Conservation (phyloP, 2,797 vertebrate genomes). For the Liparis tanakae region DNA sequence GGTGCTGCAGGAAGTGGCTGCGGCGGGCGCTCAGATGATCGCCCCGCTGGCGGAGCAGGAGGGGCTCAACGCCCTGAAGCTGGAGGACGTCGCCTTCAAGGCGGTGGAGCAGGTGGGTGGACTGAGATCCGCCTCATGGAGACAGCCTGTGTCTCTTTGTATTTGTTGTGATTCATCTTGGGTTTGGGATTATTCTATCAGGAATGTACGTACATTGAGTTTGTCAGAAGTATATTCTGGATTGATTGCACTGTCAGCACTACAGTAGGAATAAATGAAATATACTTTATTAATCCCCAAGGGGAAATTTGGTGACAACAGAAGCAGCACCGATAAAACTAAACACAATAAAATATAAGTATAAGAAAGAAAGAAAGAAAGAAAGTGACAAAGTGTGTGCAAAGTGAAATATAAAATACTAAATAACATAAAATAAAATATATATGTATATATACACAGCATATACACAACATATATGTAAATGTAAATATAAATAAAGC, state of each 20-base stretch:
- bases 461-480: no score
- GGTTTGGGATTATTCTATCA: not conserved
- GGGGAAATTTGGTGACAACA: no score
- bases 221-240: not conserved
- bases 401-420: no score
- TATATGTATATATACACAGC: no score
- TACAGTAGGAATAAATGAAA: not conserved
- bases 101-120: conserved; percentile 89
- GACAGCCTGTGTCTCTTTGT: not conserved
- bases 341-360: no score
- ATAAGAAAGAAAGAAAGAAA: no score
- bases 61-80: conserved; percentile 84
- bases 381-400: no score
- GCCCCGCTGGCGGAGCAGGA: conserved; percentile 90
- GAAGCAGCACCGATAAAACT: no score
- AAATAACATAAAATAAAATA: no score
- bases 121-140: not conserved
- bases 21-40: conserved; percentile 90
- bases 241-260: not conserved
- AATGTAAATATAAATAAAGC: no score
- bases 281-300: no score
- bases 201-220: not conserved
- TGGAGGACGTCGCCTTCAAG: conserved; percentile 91
- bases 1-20: conserved; percentile 93
- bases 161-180: not conserved